phyloP scores from a whole-genome alignment of 2,888 invertebrate species.

The Thalpophila matura region DNA sequence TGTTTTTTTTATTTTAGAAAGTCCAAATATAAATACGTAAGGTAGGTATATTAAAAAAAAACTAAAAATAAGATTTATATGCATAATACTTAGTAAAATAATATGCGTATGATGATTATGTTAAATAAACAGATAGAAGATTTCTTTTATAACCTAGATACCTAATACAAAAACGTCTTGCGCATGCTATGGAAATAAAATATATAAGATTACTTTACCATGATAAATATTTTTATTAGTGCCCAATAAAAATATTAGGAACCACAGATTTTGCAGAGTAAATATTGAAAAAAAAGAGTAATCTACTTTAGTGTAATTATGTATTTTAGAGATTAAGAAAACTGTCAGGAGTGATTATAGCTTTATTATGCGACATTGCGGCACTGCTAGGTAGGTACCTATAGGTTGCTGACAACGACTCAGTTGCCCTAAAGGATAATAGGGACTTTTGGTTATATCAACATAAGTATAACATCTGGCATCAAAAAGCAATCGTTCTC shows the following conservation, averaged over 20 bases:
- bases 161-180: constrained; percentile 2
- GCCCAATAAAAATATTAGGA: constrained; percentile 1
- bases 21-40: too few species aligned
- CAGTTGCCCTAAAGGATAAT: too few species aligned
- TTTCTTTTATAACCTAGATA: constrained; percentile 8
- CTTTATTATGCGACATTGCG: background rate
- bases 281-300: constrained; percentile 9
- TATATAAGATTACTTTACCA: constrained; percentile 4
- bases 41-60: too few species aligned
- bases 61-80: background rate
- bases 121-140: constrained; percentile 22
- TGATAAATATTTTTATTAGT: constrained; percentile 22
- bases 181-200: constrained; percentile 1
- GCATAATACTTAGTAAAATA: background rate
- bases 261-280: background rate
- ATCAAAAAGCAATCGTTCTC: too few species aligned
- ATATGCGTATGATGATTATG: background rate
- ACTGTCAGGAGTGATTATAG: background rate
- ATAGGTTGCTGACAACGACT: too few species aligned
- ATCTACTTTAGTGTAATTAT: background rate
- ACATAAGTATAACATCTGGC: too few species aligned
- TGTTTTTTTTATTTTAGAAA: too few species aligned
- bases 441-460: too few species aligned
- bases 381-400: too few species aligned
- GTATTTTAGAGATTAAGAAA: background rate